Percentiles rank a stretch among this genome's conserved stretches.
These are phyloP conservation scores for Rhagonycha lutea DNA, from an alignment of 2,888 invertebrate genomes.

Conservation along the genomic window DNA sequence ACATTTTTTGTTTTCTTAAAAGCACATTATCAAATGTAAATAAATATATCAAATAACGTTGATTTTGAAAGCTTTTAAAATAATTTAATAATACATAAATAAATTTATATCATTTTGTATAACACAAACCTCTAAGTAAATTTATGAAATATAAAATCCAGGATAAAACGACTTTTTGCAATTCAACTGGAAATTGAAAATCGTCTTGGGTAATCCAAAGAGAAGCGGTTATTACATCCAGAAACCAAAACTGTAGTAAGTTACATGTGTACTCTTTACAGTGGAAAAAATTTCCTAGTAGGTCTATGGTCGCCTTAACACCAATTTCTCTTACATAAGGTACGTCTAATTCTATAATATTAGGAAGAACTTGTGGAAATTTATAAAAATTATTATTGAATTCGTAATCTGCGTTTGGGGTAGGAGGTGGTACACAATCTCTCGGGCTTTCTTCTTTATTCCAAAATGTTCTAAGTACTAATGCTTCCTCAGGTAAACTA, in stretches of 20 bases:
- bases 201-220: slow-evolving; percentile 53
- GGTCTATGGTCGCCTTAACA: slow-evolving; percentile 43
- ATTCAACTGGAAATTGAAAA: slow-evolving; percentile 43
- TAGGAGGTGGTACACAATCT: slow-evolving; percentile 39
- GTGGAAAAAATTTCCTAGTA: slow-evolving; percentile 42
- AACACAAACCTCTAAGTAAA: slow-evolving; percentile 44
- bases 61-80: neutral
- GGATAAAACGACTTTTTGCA: slow-evolving; percentile 48
- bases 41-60: neutral
- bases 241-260: slow-evolving; percentile 52
- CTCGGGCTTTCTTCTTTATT: neutral
- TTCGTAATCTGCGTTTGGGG: slow-evolving; percentile 37
- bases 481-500: slow-evolving; percentile 7
- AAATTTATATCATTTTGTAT: no score
- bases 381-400: slow-evolving; percentile 15
- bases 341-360: slow-evolving; percentile 37
- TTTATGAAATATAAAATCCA: slow-evolving; percentile 51
- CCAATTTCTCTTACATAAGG: slow-evolving; percentile 48
- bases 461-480: neutral
- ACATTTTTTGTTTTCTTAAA: neutral
- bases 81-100: no score
- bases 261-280: slow-evolving; percentile 46
- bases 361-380: slow-evolving; percentile 36
- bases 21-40: neutral
- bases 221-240: slow-evolving; percentile 52